Base-by-base conservation (phyloP, 2,888 invertebrate genomes). In the Tiphia femorata region DNA sequence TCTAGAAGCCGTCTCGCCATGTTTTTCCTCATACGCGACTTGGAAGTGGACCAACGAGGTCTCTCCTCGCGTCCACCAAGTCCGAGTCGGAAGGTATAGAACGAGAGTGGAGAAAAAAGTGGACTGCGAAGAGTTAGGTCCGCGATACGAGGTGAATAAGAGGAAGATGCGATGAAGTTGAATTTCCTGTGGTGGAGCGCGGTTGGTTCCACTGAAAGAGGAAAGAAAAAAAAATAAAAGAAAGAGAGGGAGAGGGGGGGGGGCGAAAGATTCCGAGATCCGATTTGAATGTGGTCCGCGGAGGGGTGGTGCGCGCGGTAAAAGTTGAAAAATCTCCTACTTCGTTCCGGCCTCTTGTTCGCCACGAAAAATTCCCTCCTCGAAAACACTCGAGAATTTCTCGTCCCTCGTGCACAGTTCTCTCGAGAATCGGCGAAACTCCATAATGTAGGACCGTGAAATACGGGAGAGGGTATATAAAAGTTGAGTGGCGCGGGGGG, bases 21-120 rank as follows among this genome's bases (percentile, higher is more conserved):
- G 42, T 62, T 62, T 63, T 54, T 58, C 49, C 29, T 6, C 44
- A 41, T 30, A 49, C 56, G 12, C 23, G 14, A 59, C 56, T 63
- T 64, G 64, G 64, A 64, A 59, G 49, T 33, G 55, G 49, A 63
- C 64, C 64, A 64, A 63, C 29, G 23, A 37, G 46, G 21, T 50
- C 29, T 38, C 62, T n/a, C n/a, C n/a, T n/a, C n/a, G 47, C 48
- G 33, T 16, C 42, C 51, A 10, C 17, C 20, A 20, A 19, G 10
- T 10, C 38, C 43, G 29, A 46, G 44, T 43, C 21, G 35, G 48
- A 12, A n/a, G 25, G 6, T n/a, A 33, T 14, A 33, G 29, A n/a
- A 33, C 4, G 33, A 7, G 33, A 33, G 14, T 14, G 33, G 33
- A 7, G 12, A 14, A 7, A 14, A 29, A 29, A 29, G 29, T n/a